A percentile compares a stretch with the other conserved stretches of the same genome.
Conservation (phyloP, 2,113 vertebrate species). For the Halcyon senegalensis region DNA sequence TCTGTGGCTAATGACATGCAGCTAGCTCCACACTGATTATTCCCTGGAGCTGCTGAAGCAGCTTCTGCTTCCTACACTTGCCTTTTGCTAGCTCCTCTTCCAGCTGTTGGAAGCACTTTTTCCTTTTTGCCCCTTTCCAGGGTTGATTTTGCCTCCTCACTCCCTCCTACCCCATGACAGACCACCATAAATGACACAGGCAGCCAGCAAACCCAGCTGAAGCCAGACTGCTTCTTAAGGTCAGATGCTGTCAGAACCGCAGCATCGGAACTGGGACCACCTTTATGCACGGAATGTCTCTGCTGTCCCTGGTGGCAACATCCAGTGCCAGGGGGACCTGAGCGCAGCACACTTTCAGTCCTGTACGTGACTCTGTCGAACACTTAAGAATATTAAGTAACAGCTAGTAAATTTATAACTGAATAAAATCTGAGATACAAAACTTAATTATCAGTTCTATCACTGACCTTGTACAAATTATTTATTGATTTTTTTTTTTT, state of each 20-base stretch:
- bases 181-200: neutral
- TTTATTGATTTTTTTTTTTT: neutral
- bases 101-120: neutral
- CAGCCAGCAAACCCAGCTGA: neutral
- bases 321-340: neutral
- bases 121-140: neutral
- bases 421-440: neutral
- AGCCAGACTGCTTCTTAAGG: neutral
- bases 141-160: neutral
- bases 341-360: neutral
- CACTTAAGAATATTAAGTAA: neutral
- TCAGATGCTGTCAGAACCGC: neutral
- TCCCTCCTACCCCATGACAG: neutral
- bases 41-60: neutral
- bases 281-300: neutral
- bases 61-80: neutral
- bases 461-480: neutral
- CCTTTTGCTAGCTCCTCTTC: neutral
- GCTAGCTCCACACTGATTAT: neutral
- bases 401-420: neutral
- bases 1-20: neutral
- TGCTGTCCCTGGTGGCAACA: neutral
- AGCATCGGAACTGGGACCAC: neutral
- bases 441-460: neutral
- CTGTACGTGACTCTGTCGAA: neutral